These are phyloP conservation scores for Mus pahari DNA, from an alignment of 2,113 vertebrate species.

Conservation along the genomic window DNA sequence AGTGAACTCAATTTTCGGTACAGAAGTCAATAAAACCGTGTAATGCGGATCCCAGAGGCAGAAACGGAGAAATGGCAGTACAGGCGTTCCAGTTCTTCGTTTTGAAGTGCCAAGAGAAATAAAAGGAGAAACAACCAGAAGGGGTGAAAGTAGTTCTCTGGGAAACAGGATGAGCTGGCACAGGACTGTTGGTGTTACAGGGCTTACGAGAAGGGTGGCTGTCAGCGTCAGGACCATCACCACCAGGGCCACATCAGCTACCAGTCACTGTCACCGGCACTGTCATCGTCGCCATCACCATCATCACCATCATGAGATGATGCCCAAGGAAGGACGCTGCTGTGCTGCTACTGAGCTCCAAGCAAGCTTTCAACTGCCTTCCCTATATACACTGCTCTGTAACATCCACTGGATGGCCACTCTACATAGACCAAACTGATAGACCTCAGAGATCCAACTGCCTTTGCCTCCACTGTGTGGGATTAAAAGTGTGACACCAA, in stretches of 20 bases:
- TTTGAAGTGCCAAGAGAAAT: background rate
- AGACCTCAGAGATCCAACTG: background rate
- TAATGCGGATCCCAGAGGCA: fast-evolving
- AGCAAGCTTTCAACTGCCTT: background rate
- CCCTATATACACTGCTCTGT: background rate
- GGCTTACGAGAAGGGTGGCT: background rate
- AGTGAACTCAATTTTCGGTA: background rate
- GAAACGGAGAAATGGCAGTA: background rate
- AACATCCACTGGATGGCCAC: too few species aligned
- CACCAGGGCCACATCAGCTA: background rate
- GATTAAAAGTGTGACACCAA: background rate
- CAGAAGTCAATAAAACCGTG: background rate
- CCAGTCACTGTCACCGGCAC: background rate
- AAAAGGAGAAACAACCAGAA: background rate
- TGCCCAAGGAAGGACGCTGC: background rate
- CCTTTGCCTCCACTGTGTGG: background rate
- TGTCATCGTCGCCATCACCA: background rate
- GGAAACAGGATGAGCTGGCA: background rate
- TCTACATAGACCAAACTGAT: background rate
- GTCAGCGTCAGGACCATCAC: background rate
- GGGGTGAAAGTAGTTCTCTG: background rate
- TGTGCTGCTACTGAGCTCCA: background rate
- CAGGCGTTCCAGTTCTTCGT: background rate
- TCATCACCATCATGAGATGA: background rate
- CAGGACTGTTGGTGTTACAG: background rate